These are phyloP conservation scores for Meloidogyne hapla DNA, from an alignment of 1,140 invertebrate genomes.

Conservation along the genomic window DNA sequence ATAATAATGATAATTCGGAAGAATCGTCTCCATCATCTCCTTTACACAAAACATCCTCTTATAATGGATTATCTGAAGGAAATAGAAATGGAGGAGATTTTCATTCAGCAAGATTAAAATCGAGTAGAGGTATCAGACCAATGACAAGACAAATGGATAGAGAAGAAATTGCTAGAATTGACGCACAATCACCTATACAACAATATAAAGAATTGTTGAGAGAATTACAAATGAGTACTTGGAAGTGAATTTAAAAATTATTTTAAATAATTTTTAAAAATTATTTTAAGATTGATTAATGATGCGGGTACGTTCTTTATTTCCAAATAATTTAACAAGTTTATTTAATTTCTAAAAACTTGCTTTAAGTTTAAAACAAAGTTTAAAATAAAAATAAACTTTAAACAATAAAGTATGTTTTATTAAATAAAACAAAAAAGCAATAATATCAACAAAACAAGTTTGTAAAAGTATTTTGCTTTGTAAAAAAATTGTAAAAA, in stretches of 20 bases:
- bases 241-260: slow-evolving; percentile 8
- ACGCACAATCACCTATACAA: slow-evolving; percentile 20
- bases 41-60: neutral
- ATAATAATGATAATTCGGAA: neutral
- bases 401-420: too few species aligned
- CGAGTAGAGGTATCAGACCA: neutral
- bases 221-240: slow-evolving; percentile 36
- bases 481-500: too few species aligned
- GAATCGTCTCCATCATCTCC: neutral
- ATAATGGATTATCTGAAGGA: neutral
- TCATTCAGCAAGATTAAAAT: slow-evolving; percentile 5
- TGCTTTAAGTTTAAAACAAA: too few species aligned
- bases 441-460: too few species aligned
- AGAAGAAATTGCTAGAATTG: slow-evolving; percentile 24
- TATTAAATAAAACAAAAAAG: too few species aligned
- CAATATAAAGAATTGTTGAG: slow-evolving; percentile 44
- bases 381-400: too few species aligned
- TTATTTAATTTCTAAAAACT: too few species aligned
- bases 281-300: slow-evolving; percentile 51
- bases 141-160: slow-evolving; percentile 24
- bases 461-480: too few species aligned
- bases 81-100: neutral
- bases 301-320: too few species aligned
- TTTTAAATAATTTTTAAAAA: neutral
- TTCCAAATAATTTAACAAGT: too few species aligned